These are phyloP conservation scores for Hydractinia symbiolongicarpus DNA, from an alignment of 30 jellyfish, hydroid and myxozoan species.

Conservation along the genomic window DNA sequence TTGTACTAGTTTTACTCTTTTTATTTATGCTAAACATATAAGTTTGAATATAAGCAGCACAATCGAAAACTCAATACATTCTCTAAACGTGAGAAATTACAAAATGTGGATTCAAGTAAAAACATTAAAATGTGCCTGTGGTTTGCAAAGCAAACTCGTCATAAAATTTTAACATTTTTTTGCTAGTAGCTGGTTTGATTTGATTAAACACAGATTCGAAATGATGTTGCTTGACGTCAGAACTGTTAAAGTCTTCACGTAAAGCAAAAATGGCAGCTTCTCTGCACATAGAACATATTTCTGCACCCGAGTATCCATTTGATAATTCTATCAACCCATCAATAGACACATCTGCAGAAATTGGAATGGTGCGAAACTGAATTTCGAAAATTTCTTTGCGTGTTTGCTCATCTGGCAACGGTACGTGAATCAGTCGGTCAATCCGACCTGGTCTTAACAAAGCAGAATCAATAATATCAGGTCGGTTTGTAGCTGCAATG, in stretches of 20 bases:
- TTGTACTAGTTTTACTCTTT: too few species aligned
- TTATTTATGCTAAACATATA: too few species aligned
- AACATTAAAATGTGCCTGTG: not conserved
- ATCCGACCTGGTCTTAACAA: slow-evolving; percentile 96
- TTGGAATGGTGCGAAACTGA: slow-evolving; percentile 89
- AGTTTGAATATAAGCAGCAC: too few species aligned
- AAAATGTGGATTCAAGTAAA: too few species aligned
- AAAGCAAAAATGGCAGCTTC: slow-evolving; percentile 92
- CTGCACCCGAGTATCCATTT: slow-evolving; percentile 96
- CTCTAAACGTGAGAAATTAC: too few species aligned
- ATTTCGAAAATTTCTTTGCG: slow-evolving; percentile 66
- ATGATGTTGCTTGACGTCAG: slow-evolving; percentile 31
- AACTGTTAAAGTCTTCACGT: slow-evolving; percentile 52
- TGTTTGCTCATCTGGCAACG: slow-evolving; percentile 79
- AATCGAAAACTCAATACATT: too few species aligned
- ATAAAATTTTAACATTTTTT: slow-evolving; percentile 32
- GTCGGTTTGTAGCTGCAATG: slow-evolving; percentile 96
- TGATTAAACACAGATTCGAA: slow-evolving; percentile 38
- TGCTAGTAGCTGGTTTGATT: slow-evolving; percentile 62
- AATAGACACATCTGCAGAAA: slow-evolving; percentile 40
- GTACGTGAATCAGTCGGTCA: slow-evolving; percentile 80
- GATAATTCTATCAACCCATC: slow-evolving; percentile 45
- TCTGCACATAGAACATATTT: slow-evolving; percentile 74
- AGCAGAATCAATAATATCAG: slow-evolving; percentile 90
- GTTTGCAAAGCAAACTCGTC: slow-evolving; percentile 32